Base-by-base conservation (phyloP, 1,140 invertebrate species). In the Achatina immaculata region DNA sequence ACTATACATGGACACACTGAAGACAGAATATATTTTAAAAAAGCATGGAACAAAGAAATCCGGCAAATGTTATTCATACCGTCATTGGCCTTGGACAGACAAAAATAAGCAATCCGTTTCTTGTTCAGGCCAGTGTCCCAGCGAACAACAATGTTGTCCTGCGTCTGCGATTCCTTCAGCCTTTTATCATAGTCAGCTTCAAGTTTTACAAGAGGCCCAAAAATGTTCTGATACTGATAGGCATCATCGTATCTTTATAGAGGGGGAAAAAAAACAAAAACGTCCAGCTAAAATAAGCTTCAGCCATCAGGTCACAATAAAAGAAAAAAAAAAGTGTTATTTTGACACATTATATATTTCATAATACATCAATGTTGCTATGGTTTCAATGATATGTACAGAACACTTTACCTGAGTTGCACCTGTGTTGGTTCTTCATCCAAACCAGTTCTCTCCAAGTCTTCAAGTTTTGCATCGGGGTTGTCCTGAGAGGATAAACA, bases 111-210 rank as follows among this genome's bases (percentile, higher is more conserved):
- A 77, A 98, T 98, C 0, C 95, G 96, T 86, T 99, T 99, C 91
- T 99, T 99, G 89, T 99, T 99, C 0, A 99, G 92, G 11, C 98
- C 98, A 58, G 98, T 95, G 89, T 99, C 98, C 99, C 98, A 99
- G 69, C 98, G 94, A 0, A 99, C 98, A 89, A 98, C 96, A 85
- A 99, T 98, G 84, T 99, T 98, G 88, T 99, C 98, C 90, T 99
- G 98, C 0, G 97, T 99, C 89, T 99, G 98, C 0, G 97, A 98
- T 91, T 99, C 99, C 90, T 99, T 99, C 55, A 99, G 91, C 78
- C 97, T 95, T 88, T 98, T 98, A 90, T 99, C 99, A 91, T 99
- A 99, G 87, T 99, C 98, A 0, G 98, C 98, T 92, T 99, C 99
- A 51, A 99, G 92, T 89, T 98, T 97, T 0, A 99, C 97, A 3